phyloP scores from a whole-genome alignment of 2,888 invertebrate species.

The Lochmaea crataegi region DNA sequence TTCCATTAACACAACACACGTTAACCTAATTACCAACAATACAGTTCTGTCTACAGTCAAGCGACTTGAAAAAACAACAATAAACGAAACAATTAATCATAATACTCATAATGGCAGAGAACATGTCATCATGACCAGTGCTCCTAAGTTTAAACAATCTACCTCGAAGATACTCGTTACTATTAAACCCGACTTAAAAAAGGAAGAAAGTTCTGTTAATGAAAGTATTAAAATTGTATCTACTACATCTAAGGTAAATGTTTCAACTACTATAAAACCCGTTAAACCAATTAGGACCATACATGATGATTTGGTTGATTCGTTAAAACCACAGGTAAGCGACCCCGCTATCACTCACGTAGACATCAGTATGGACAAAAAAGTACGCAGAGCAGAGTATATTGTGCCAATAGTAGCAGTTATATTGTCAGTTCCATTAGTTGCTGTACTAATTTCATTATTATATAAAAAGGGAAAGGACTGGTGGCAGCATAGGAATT shows the following conservation, averaged over 20 bases:
- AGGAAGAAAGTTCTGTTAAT: constrained; percentile 5
- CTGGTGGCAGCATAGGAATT: constrained; percentile 88
- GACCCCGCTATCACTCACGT: constrained; percentile 19
- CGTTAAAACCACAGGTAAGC: constrained; percentile 6
- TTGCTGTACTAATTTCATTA: constrained; percentile 75
- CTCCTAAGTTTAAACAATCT: neutral
- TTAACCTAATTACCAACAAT: neutral
- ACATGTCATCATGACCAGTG: neutral
- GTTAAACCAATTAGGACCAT: constrained; percentile 24
- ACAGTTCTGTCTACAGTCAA: neutral
- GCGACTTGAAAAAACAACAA: neutral
- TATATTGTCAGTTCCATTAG: constrained; percentile 79
- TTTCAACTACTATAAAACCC: constrained; percentile 19
- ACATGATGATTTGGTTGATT: constrained; percentile 26
- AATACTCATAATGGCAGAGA: constrained; percentile 15
- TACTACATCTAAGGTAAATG: neutral
- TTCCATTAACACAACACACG: neutral
- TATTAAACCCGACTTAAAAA: neutral
- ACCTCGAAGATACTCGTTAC: neutral
- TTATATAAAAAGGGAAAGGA: constrained; percentile 79
- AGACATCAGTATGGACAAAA: constrained; percentile 41
- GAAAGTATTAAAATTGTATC: neutral
- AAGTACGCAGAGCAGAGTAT: constrained; percentile 69
- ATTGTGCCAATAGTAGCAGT: constrained; percentile 81
- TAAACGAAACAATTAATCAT: neutral